Base-by-base conservation (phyloP, 2,113 vertebrate genomes). In the Sardina pilchardus region DNA sequence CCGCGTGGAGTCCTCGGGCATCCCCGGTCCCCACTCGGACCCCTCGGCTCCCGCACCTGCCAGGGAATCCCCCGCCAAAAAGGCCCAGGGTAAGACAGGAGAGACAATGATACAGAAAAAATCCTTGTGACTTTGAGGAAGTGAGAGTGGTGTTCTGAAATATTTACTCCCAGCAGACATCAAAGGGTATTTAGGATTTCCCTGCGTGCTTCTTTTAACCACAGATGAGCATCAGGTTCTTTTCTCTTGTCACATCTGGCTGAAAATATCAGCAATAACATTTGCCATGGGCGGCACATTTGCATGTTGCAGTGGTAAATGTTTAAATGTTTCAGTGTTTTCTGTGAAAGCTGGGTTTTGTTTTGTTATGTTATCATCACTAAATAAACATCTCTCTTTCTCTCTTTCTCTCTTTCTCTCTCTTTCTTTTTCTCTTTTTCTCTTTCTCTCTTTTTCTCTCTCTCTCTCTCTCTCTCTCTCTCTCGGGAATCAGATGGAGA, bases 11-110 rank as follows among this genome's bases (percentile, higher is more conserved):
- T 92, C 94, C 14, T 90, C 89, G 6, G 92, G 92, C 45, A 90
- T 95, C 78, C 94, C 94, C 6, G 92, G 90, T 17, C 93, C 91
- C 21, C 83, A 90, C 6, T 44, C 87, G 5, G 93, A 94, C 44
- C 43, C 2, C 6, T 53, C 88, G 24, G 83, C 84, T 39, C 36
- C 88, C 39, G 83, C 84, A 47, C 43, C 89, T 3, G 75, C 47
- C 81, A 94, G 91, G 50, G 92, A 94, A 63, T 94, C 95, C 5
- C 90, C 96, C n/a, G 93, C 95, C 88, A 94, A 89, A 93, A 90
- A 86, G 26, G 43, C 59, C 21, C 90, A 86, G 81, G 90, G 95
- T 95, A 85, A 71, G 89, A 75, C 34, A 39, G 8, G 63, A n/a
- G 48, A 16, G 1, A 17, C 2, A 50, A 16, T 16, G 1, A 50